Conservation (phyloP, 2,113 vertebrate genomes). For the Macroglossus sobrinus region DNA sequence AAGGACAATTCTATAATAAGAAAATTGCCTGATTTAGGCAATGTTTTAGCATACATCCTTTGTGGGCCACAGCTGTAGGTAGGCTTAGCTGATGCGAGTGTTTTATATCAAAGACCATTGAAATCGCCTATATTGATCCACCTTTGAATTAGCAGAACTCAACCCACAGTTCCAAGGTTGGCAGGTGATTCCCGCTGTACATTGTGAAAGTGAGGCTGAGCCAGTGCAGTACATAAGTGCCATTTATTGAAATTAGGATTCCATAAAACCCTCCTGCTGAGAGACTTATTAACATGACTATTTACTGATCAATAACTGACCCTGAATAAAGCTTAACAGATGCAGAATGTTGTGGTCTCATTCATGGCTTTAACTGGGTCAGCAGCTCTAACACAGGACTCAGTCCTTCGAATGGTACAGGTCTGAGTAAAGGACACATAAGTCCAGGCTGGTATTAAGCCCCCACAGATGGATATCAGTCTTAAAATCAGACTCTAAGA, state of each 20-base stretch:
- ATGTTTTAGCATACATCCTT: neutral
- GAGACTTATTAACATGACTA: neutral
- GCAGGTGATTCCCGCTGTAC: neutral
- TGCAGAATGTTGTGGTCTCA: neutral
- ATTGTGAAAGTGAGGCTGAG: neutral
- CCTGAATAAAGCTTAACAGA: neutral
- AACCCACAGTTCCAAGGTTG: neutral
- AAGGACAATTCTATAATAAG: neutral
- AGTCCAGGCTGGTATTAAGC: neutral
- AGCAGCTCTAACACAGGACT: neutral
- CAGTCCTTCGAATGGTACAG: neutral
- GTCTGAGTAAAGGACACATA: neutral
- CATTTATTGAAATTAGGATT: neutral
- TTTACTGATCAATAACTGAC: neutral
- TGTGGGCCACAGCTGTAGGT: neutral
- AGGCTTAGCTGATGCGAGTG: neutral
- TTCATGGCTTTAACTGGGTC: neutral
- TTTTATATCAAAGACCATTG: constrained; percentile 26
- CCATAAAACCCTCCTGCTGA: neutral
- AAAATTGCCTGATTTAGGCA: neutral
- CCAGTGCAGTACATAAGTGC: neutral
- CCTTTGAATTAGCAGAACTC: constrained; percentile 19
- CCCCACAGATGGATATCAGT: neutral
- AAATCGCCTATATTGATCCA: constrained; percentile 37
- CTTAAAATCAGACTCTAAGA: neutral